Evolutionary conservation across 1,140 invertebrate species (phyloP).

Genomic region (Papilio xuthus): DNA sequence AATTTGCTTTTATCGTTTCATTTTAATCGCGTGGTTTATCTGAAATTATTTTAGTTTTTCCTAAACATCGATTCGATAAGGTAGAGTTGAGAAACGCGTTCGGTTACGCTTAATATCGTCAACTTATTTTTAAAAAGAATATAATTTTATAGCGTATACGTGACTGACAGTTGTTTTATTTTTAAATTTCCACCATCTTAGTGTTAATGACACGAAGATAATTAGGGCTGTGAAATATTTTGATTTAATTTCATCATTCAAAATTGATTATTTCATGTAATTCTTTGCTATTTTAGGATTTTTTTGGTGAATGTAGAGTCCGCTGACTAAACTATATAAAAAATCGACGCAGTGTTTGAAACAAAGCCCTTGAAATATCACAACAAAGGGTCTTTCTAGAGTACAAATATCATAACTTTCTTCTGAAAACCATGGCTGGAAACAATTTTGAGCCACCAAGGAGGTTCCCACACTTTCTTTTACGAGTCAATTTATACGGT

Average conservation of each 20-base stretch:
- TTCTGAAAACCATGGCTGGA: too few species aligned
- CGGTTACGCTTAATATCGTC: constrained; percentile 29
- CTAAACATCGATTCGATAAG: constrained; percentile 35
- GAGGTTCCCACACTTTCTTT: too few species aligned
- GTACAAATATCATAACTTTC: too few species aligned
- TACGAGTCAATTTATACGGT: too few species aligned
- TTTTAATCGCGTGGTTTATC: constrained; percentile 34
- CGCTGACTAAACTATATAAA: too few species aligned
- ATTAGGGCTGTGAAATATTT: constrained; percentile 28
- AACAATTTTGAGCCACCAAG: too few species aligned
- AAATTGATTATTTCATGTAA: too few species aligned
- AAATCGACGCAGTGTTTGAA: too few species aligned
- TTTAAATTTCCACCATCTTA: constrained; percentile 31
- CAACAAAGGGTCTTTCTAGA: too few species aligned
- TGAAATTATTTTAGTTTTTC: constrained; percentile 33
- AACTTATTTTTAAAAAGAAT: constrained; percentile 20
- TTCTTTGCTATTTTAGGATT: too few species aligned
- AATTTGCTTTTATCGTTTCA: constrained; percentile 36
- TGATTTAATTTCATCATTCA: background rate
- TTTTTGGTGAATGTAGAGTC: too few species aligned
- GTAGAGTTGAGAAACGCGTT: constrained; percentile 31
- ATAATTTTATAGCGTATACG: constrained; percentile 24
- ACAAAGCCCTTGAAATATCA: too few species aligned
- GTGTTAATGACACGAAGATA: constrained; percentile 27
- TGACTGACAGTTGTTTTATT: constrained; percentile 31